These are phyloP conservation scores for Gasterosteus nipponicus DNA, from an alignment of 2,113 vertebrate species.

Conservation along the genomic window DNA sequence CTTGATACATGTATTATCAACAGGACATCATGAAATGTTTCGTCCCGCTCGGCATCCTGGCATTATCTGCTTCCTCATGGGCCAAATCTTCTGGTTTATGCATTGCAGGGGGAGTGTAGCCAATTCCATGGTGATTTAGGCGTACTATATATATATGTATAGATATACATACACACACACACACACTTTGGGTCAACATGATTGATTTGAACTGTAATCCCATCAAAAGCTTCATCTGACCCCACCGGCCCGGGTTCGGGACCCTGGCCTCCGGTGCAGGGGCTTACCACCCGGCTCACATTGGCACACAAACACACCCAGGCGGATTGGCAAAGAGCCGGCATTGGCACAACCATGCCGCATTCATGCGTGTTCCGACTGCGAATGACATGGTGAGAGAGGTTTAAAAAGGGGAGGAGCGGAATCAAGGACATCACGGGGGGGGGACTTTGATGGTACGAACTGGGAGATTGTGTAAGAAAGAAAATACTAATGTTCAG, in stretches of 20 bases:
- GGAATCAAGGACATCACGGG: constrained; percentile 64
- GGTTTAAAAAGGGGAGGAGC: constrained; percentile 67
- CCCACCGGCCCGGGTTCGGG: constrained; percentile 38
- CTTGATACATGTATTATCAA: background rate
- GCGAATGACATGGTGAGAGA: constrained; percentile 73
- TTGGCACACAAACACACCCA: constrained; percentile 70
- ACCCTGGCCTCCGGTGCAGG: constrained; percentile 42
- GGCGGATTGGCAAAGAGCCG: constrained; percentile 79
- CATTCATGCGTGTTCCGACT: constrained; percentile 82
- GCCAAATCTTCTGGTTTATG: background rate
- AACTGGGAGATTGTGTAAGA: constrained; percentile 57
- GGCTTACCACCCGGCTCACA: constrained; percentile 61
- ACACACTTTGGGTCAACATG: constrained; percentile 20
- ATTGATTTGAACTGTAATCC: constrained; percentile 51
- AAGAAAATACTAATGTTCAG: constrained; percentile 62
- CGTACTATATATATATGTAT: too few relatives aligned
- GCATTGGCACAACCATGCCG: constrained; percentile 82
- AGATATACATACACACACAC: background rate
- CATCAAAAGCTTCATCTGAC: constrained; percentile 64
- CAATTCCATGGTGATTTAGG: too few relatives aligned
- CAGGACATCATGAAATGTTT: background rate
- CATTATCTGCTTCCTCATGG: background rate
- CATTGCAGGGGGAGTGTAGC: background rate
- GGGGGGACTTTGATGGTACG: constrained; percentile 53
- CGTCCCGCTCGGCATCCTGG: background rate